phyloP scores from a whole-genome alignment of 1,140 invertebrate species.

The Cheumatopsyche charites region DNA sequence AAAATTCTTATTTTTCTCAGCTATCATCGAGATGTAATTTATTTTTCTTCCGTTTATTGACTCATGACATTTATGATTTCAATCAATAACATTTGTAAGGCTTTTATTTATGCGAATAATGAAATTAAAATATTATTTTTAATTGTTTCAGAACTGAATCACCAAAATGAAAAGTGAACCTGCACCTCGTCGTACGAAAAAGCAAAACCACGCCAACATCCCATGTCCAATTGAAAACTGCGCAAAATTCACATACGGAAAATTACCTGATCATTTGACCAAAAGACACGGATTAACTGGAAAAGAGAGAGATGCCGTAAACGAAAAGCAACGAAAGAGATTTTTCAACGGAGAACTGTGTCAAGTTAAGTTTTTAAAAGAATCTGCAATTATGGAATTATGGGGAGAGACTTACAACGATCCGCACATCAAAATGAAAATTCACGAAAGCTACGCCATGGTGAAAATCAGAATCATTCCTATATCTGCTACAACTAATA shows the following conservation, averaged over 20 bases:
- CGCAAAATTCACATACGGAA: conserved; percentile 60
- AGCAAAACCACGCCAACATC: conserved; percentile 62
- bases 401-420: conserved; percentile 62
- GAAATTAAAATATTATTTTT: conserved; percentile 40
- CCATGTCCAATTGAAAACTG: conserved; percentile 62
- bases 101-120: no score
- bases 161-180: conserved; percentile 45
- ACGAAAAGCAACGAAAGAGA: conserved; percentile 60
- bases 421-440: conserved; percentile 58
- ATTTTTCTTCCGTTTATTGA: no score
- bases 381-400: conserved; percentile 59
- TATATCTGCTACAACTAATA: conserved; percentile 56
- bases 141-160: conserved; percentile 50
- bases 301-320: conserved; percentile 58
- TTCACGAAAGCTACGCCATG: conserved; percentile 59
- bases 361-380: conserved; percentile 60
- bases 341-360: conserved; percentile 62
- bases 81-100: no score
- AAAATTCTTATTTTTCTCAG: no score
- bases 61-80: no score
- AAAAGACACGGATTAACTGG: conserved; percentile 60
- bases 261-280: conserved; percentile 60
- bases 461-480: conserved; percentile 62
- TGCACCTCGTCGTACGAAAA: conserved; percentile 53
- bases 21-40: no score